Evolutionary conservation across 1,140 invertebrate genomes (phyloP).

Genomic region (Penaeus chinensis): DNA sequence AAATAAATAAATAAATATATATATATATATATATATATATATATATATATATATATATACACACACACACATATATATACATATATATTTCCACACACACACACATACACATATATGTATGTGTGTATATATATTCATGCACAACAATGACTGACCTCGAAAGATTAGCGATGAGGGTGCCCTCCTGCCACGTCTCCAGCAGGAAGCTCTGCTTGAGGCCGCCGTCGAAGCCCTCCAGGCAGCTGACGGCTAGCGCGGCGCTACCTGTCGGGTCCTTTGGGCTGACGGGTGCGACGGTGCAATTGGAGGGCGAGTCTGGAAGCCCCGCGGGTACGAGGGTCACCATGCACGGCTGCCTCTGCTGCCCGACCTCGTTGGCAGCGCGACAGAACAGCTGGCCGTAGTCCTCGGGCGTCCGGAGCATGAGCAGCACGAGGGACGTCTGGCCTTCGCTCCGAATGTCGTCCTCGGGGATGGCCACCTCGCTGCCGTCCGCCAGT

Average conservation of each 20-base stretch:
- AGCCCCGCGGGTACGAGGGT: constrained; percentile 6
- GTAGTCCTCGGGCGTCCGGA: not conserved
- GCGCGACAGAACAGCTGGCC: constrained; percentile 1
- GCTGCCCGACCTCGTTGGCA: constrained; percentile 9
- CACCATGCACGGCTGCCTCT: not conserved
- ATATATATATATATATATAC: too few relatives aligned
- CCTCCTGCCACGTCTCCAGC: constrained; percentile 13
- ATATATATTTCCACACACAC: too few relatives aligned
- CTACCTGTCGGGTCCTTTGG: not conserved
- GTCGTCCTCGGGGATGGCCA: not conserved
- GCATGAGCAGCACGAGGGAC: not conserved
- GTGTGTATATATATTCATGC: too few relatives aligned
- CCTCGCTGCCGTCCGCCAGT: constrained; percentile 1
- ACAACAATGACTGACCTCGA: not conserved
- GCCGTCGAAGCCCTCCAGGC: constrained; percentile 18
- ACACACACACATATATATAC: too few relatives aligned
- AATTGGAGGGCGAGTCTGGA: constrained; percentile 6
- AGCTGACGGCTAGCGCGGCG: not conserved
- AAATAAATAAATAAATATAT: too few relatives aligned
- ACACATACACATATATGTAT: too few relatives aligned
- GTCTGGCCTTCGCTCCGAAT: not conserved
- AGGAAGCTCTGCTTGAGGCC: not conserved
- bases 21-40: too few relatives aligned
- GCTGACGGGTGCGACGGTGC: not conserved
- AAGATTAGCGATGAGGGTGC: not conserved